Conservation (phyloP, 2,888 invertebrate species). For the Steinernema hermaphroditum region DNA sequence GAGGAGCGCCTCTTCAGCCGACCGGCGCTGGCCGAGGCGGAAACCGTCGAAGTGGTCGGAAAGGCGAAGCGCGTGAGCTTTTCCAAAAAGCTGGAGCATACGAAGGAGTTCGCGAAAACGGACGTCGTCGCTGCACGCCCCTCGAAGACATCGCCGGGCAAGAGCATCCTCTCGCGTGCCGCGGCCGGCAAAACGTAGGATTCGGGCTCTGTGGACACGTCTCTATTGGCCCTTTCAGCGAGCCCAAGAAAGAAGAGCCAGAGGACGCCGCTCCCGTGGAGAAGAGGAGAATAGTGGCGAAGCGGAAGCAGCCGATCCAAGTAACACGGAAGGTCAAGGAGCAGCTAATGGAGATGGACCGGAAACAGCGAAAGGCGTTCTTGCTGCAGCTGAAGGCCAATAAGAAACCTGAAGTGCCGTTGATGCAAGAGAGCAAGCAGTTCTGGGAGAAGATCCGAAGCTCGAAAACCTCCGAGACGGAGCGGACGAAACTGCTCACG, state of each 20-base stretch:
- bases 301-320: neutral
- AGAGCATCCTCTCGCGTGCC: neutral
- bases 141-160: neutral
- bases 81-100: neutral
- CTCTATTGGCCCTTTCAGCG: neutral
- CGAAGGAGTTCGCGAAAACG: neutral
- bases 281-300: neutral
- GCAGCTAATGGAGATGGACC: slow-evolving; percentile 51
- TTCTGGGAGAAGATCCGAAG: slow-evolving; percentile 51
- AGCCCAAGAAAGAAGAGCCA: neutral
- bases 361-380: slow-evolving; percentile 57
- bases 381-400: slow-evolving; percentile 53
- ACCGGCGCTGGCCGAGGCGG: too few relatives aligned
- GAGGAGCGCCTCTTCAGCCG: too few relatives aligned
- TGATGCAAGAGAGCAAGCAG: slow-evolving; percentile 51
- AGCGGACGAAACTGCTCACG: slow-evolving; percentile 48
- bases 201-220: neutral
- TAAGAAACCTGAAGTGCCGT: slow-evolving; percentile 53
- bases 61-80: neutral
- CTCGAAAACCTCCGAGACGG: slow-evolving; percentile 53
- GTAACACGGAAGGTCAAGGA: slow-evolving; percentile 50
- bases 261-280: neutral
- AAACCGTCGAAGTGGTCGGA: too few relatives aligned
- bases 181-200: neutral
- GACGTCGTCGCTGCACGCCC: neutral